Percentiles rank a stretch among this genome's conserved stretches.
Evolutionary conservation across 2,797 vertebrate genomes (phyloP).

Genomic region (Danionella dracula): DNA sequence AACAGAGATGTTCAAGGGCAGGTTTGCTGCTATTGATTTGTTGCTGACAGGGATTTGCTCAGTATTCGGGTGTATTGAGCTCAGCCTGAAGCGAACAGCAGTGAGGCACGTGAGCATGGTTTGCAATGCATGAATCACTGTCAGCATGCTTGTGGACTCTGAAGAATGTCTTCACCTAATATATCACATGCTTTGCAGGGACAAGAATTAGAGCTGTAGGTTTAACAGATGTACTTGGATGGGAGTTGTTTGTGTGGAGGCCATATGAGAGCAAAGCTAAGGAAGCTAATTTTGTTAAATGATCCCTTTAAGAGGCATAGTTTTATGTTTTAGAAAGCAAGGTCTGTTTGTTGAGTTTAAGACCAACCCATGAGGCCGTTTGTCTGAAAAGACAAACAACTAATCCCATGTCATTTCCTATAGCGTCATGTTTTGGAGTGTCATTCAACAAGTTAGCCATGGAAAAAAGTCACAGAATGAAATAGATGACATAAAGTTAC

Average conservation of each 20-base stretch:
- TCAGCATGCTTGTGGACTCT: slow-evolving; percentile 44
- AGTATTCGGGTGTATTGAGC: slow-evolving; percentile 29
- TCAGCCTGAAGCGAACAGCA: slow-evolving; percentile 15
- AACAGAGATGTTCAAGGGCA: slow-evolving; percentile 33
- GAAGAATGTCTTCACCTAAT: slow-evolving; percentile 51
- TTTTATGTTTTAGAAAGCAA: too few species aligned
- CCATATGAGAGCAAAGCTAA: not conserved
- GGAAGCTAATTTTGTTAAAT: not conserved
- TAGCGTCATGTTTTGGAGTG: too few species aligned
- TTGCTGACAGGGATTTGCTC: slow-evolving; percentile 46
- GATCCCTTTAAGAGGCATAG: not conserved
- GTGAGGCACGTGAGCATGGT: slow-evolving; percentile 7
- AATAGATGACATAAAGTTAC: too few species aligned
- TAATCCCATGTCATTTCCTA: too few species aligned
- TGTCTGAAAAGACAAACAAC: too few species aligned
- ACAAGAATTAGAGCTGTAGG: slow-evolving; percentile 12
- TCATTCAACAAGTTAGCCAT: too few species aligned
- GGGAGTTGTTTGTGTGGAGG: not conserved
- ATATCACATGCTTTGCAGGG: slow-evolving; percentile 40
- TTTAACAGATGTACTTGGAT: slow-evolving; percentile 11
- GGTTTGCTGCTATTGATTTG: slow-evolving; percentile 44
- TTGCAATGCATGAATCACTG: slow-evolving; percentile 42
- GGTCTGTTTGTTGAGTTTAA: too few species aligned
- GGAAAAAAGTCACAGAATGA: too few species aligned
- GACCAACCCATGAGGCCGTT: too few species aligned